Percentiles rank a stretch among this genome's conserved stretches.
Conservation (phyloP, 1,140 invertebrate genomes). For the Psix sp. region DNA sequence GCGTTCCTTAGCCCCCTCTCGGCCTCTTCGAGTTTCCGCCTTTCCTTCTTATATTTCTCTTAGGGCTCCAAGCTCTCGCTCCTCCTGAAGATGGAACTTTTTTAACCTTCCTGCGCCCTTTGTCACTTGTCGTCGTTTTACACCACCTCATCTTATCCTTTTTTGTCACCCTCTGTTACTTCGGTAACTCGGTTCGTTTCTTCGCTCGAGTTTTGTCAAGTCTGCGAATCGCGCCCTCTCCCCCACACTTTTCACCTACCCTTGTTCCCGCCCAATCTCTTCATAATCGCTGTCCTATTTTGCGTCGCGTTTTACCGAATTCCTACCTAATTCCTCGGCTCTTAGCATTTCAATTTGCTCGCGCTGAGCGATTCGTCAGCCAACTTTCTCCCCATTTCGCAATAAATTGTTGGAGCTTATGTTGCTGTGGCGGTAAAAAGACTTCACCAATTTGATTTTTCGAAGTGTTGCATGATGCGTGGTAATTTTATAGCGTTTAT, state of each 20-base stretch:
- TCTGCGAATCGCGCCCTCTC: slow-evolving; percentile 36
- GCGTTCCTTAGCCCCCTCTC: slow-evolving; percentile 18
- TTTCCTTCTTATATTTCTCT: slow-evolving; percentile 47
- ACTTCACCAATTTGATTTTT: slow-evolving; percentile 1
- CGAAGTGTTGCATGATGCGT: not conserved
- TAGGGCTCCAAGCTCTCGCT: slow-evolving; percentile 29
- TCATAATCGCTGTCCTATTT: slow-evolving; percentile 66
- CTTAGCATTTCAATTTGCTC: slow-evolving; percentile 73
- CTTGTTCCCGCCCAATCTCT: slow-evolving; percentile 26
- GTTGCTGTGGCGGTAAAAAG: slow-evolving; percentile 4
- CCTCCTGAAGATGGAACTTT: slow-evolving; percentile 50
- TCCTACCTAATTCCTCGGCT: slow-evolving; percentile 63
- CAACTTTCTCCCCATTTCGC: slow-evolving; percentile 36
- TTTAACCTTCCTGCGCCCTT: slow-evolving; percentile 51
- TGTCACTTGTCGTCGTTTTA: slow-evolving; percentile 50
- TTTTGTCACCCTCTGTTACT: slow-evolving; percentile 43
- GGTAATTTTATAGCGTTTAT: too few species aligned
- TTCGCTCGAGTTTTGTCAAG: slow-evolving; percentile 37
- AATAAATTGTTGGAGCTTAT: slow-evolving; percentile 56
- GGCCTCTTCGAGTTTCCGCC: slow-evolving; percentile 36
- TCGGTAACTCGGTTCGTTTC: slow-evolving; percentile 40
- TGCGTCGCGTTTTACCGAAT: slow-evolving; percentile 57
- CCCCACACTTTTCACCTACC: slow-evolving; percentile 23
- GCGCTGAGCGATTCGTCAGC: slow-evolving; percentile 64
- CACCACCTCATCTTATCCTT: slow-evolving; percentile 51